Evolutionary conservation across 2,113 vertebrate species (phyloP), one percentile per base, ranked within the genome.

Genomic region (Grantiella picta): DNA sequence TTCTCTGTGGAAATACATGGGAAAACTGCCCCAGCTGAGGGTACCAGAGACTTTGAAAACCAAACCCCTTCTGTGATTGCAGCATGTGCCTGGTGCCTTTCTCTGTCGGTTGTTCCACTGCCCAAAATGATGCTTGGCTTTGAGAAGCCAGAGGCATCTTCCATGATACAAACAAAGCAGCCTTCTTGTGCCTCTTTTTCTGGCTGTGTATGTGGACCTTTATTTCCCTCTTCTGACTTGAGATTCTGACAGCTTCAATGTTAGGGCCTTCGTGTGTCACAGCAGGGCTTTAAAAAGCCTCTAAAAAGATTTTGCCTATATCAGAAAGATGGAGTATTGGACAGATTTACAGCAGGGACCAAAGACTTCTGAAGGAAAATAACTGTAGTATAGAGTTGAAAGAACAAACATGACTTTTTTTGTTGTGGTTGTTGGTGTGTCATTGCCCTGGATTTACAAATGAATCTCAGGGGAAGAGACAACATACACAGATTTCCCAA

Each of bases 301-400:
- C 47, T 63, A n/a, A 36, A 83, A 92, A 89, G 72, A 94, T 86
- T 89, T 86, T 96, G 53, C 69, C 36, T 90, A 0, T 86, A 81
- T 92, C 92, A 93, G 76, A 87, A 65, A 89, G 52, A 86, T 6
- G 53, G 63, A 75, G 50, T 72, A 63, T 69, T 89, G 54, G 77
- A 44, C 47, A 91, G 86, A 94, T 96, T 94, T 95, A 91, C 75
- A 92, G 77, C 91, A 94, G 77, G 63, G 57, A 85, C 95, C 33
- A 82, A 94, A 94, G 77, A 61, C 52, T 95, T 95, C 54, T 86
- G 59, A 69, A 73, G 47, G 86, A 91, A 94, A 85, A 63, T 89
- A 91, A 90, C 38, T 69, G 73, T 63, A 60, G 44, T 79, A 35
- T 68, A 52, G 65, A 71, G 25, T 77, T 89, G 70, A 92, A 94